These are phyloP conservation scores for Intellagama lesueurii DNA, from an alignment of 2,797 vertebrate species.

Conservation along the genomic window DNA sequence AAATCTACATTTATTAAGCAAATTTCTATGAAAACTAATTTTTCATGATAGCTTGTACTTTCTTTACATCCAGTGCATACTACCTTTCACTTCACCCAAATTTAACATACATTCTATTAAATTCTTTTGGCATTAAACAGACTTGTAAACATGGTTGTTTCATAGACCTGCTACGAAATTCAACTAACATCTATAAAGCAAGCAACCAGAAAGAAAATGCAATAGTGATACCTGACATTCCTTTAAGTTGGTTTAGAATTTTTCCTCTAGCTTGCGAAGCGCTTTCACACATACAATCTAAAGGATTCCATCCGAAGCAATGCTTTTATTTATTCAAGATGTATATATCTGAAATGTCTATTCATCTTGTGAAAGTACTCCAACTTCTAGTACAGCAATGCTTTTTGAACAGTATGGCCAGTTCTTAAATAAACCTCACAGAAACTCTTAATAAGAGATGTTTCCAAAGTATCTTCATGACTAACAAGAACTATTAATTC, in stretches of 20 bases:
- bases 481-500: neutral
- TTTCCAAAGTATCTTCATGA: neutral
- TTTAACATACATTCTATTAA: neutral
- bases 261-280: neutral
- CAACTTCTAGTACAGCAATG: neutral
- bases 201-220: neutral
- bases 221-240: neutral
- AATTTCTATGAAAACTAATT: neutral
- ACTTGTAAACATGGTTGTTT: neutral
- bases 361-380: neutral
- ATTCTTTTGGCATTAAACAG: neutral
- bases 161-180: neutral
- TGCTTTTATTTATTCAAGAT: constrained; percentile 9
- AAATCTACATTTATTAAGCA: neutral
- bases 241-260: neutral
- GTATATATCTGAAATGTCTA: neutral
- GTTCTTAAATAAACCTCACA: neutral
- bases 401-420: neutral
- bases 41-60: neutral
- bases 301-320: neutral
- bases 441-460: neutral
- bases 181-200: neutral
- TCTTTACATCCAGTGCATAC: neutral
- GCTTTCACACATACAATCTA: neutral
- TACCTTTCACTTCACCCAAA: neutral